Base-by-base conservation (phyloP, 1,140 invertebrate genomes). In the Zelostemma sp. region DNA sequence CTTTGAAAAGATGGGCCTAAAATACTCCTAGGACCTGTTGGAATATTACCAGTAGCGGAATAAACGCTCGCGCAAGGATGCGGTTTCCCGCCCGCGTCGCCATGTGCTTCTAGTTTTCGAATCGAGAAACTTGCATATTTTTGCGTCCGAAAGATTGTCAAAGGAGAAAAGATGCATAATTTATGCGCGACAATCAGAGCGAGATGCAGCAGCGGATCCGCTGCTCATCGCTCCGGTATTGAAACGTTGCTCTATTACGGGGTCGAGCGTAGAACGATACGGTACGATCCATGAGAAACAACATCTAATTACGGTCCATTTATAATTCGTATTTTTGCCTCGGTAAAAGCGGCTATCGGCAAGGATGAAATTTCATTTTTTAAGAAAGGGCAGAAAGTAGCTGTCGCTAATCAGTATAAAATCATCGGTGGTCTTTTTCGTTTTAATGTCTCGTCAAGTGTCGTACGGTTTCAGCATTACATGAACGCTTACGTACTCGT, bases 221-320 rank as follows among this genome's bases (percentile, higher is more conserved):
- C 59, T 9, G 16, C 54, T 45, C 56, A 57, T 48, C 71, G 68
- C 56, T 74, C 61, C 64, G 55, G 72, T 74, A 71, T 74, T 62
- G 59, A 62, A 61, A 65, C 56, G 43, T 46, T 43, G 31, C 35
- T 16, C 49, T 53, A 63, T 73, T 68, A 67, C 64, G 59, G 47
- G 53, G 17, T 40, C 60, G 28, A 63, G 38, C 46, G 33, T 18
- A 47, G 31, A 50, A 56, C 15, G 51, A 58, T 48, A 11, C 41
- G 43, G 11, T 11, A 47, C 38, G 49, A 35, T 49, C 46, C 14
- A 8, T 17, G 25, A 16, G 49, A n/a, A n/a, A 46, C 2, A 53
- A 45, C 15, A 21, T n/a, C 3, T 58, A 11, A 28, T 60, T 53
- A 21, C 38, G 25, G 41, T 40, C 43, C 35, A 55, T 46, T 47